A percentile compares a stretch with the other conserved stretches of the same genome.
phyloP scores from a whole-genome alignment of 2,888 invertebrate genomes.

The Odontocolon sp. region DNA sequence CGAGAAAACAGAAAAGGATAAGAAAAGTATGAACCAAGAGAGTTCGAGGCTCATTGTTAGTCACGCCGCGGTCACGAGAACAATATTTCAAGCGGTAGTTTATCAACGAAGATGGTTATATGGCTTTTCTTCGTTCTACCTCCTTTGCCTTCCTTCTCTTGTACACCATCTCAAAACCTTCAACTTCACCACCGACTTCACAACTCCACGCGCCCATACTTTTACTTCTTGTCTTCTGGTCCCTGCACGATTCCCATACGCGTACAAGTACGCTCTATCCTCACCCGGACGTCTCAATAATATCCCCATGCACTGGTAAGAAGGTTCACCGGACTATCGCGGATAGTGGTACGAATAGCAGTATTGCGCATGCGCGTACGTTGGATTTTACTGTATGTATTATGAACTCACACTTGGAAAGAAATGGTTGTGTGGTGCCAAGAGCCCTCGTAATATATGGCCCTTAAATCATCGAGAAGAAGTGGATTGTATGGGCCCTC shows the following conservation, averaged over 20 bases:
- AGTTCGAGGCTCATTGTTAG: constrained; percentile 63
- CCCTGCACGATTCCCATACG: background rate
- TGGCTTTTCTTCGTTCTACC: constrained; percentile 62
- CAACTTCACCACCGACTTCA: constrained; percentile 68
- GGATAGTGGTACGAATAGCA: constrained; percentile 17
- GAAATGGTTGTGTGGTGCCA: constrained; percentile 69
- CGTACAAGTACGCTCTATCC: constrained; percentile 57
- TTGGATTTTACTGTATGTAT: constrained; percentile 6
- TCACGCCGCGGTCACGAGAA: constrained; percentile 66
- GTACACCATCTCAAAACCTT: constrained; percentile 32
- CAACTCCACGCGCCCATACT: constrained; percentile 25
- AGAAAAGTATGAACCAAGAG: constrained; percentile 37
- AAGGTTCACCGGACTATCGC: constrained; percentile 65
- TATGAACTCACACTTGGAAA: constrained; percentile 30
- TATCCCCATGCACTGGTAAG: constrained; percentile 65
- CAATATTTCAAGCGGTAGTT: constrained; percentile 71
- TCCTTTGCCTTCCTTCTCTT: constrained; percentile 58
- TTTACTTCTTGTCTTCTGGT: background rate
- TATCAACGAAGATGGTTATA: constrained; percentile 63
- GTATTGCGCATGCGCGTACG: constrained; percentile 4
- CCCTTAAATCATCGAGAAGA: constrained; percentile 79
- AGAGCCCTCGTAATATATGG: constrained; percentile 79
- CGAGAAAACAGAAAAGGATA: constrained; percentile 21
- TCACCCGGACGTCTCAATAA: constrained; percentile 74
- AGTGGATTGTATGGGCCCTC: constrained; percentile 75